phyloP scores from a whole-genome alignment of 1,140 invertebrate species.

The Leptinotarsa texana region DNA sequence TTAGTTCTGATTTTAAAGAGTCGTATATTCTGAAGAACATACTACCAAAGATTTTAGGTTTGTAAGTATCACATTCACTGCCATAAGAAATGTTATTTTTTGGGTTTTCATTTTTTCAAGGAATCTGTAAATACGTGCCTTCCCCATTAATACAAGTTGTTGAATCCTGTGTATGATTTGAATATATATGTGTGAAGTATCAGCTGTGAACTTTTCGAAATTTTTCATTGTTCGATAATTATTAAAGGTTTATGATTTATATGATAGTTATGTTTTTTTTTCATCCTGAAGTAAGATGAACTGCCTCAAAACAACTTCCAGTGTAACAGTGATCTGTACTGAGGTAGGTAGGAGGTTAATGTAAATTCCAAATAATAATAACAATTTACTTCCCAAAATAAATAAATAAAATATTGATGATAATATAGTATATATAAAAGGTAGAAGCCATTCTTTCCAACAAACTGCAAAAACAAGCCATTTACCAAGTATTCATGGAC shows the following conservation, averaged over 20 bases:
- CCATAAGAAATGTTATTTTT: slow-evolving; percentile 17
- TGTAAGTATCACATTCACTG: slow-evolving; percentile 15
- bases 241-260: slow-evolving; percentile 7
- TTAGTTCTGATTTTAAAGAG: neutral
- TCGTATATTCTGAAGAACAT: neutral
- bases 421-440: too few species aligned
- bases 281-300: too few species aligned
- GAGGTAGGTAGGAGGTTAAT: too few species aligned
- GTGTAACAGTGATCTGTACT: too few species aligned
- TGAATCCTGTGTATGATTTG: neutral
- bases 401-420: too few species aligned
- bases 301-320: too few species aligned
- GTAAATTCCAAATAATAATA: too few species aligned
- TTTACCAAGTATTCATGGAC: too few species aligned
- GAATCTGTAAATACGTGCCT: slow-evolving; percentile 20
- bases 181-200: neutral
- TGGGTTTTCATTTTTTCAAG: slow-evolving; percentile 8
- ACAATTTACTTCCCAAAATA: too few species aligned
- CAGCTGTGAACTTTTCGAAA: neutral
- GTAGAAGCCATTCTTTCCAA: too few species aligned
- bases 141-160: neutral
- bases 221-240: neutral
- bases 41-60: slow-evolving; percentile 13
- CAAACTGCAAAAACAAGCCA: too few species aligned
- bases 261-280: neutral